Percentiles rank a stretch among this genome's conserved stretches.
Evolutionary conservation across 2,113 vertebrate genomes (phyloP).

Genomic region (Eublepharis macularius): DNA sequence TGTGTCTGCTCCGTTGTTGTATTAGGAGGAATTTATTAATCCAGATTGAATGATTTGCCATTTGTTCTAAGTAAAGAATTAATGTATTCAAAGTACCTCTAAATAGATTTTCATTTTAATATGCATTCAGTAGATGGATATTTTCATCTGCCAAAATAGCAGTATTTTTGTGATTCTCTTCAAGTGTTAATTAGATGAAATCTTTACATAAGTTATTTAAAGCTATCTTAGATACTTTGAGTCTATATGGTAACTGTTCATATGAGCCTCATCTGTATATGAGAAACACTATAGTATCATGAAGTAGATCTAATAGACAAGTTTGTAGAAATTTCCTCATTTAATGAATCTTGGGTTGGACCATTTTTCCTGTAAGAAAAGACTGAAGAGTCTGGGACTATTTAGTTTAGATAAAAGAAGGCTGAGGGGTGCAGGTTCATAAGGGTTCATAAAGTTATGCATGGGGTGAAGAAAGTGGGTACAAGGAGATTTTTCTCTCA

Average conservation of each 20-base stretch:
- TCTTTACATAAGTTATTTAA: background rate
- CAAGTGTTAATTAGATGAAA: background rate
- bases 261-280: background rate
- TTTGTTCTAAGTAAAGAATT: background rate
- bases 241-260: background rate
- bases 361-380: no score
- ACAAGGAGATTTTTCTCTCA: no score
- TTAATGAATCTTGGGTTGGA: background rate
- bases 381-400: no score
- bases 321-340: background rate
- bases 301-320: background rate
- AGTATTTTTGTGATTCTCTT: background rate
- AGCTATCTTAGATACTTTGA: background rate
- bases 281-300: background rate
- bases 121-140: background rate
- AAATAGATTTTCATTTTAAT: background rate
- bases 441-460: no score
- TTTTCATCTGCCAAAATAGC: background rate
- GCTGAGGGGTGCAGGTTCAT: no score
- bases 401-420: no score
- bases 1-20: background rate
- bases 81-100: background rate
- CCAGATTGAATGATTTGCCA: background rate
- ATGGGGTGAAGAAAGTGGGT: no score
- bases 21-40: background rate